These are phyloP conservation scores for Seriola dumerili DNA, from an alignment of 2,113 vertebrate genomes.

Conservation along the genomic window DNA sequence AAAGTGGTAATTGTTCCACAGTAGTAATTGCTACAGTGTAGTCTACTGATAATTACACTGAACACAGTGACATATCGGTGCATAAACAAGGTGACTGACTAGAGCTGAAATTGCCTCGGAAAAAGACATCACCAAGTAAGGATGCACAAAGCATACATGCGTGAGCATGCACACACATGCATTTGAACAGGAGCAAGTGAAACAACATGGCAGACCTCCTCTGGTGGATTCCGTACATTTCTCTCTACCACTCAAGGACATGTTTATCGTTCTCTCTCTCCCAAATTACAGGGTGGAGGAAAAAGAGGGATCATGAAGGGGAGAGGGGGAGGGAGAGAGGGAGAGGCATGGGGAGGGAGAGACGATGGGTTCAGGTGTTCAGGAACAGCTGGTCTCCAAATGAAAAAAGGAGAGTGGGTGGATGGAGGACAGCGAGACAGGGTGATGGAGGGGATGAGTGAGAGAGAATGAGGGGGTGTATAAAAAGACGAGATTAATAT, in stretches of 20 bases:
- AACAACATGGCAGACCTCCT: constrained; percentile 53
- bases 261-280: constrained; percentile 70
- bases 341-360: constrained; percentile 32
- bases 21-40: constrained; percentile 49
- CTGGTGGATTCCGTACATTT: constrained; percentile 78
- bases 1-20: constrained; percentile 63
- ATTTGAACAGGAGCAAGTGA: constrained; percentile 41
- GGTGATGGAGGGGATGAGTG: constrained; percentile 34
- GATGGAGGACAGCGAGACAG: constrained; percentile 20
- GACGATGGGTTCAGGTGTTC: constrained; percentile 78
- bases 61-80: constrained; percentile 41
- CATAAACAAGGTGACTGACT: constrained; percentile 47
- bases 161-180: constrained; percentile 4
- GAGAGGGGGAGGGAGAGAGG: not conserved
- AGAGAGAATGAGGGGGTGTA: constrained; percentile 26
- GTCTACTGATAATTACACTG: constrained; percentile 62
- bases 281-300: constrained; percentile 78
- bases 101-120: constrained; percentile 16
- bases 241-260: constrained; percentile 72
- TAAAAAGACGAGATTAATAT: constrained; percentile 64
- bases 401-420: constrained; percentile 53
- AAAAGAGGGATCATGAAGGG: constrained; percentile 38
- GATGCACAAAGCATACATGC: not conserved
- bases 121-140: not conserved
- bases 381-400: constrained; percentile 79